Conservation (phyloP, 1,140 invertebrate species). For the Hirudo medicinalis region DNA sequence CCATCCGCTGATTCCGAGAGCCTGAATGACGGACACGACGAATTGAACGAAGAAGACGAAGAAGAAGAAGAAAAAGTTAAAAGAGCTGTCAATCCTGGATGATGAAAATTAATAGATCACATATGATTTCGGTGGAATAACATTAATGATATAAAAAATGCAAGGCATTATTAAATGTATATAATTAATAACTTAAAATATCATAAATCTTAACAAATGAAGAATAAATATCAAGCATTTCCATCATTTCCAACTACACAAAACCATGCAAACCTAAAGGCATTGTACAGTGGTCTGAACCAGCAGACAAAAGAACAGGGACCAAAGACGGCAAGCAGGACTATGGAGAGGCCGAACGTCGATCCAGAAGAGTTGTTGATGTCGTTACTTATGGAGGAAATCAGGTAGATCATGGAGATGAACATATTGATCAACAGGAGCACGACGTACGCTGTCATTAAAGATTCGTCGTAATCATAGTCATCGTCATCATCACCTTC, state of each 20-base stretch:
- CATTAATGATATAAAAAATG: too few species aligned
- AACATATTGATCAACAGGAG: slow-evolving; percentile 17
- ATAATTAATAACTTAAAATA: too few species aligned
- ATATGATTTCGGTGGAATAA: background rate
- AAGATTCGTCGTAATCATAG: background rate
- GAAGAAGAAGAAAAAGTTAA: slow-evolving; percentile 99
- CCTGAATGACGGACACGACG: slow-evolving; percentile 69
- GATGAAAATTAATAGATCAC: background rate
- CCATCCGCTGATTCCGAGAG: slow-evolving; percentile 60
- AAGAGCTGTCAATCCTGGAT: slow-evolving; percentile 68
- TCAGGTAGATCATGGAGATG: slow-evolving; percentile 5
- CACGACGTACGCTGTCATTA: background rate
- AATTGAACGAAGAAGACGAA: slow-evolving; percentile 98
- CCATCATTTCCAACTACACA: background rate
- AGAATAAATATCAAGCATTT: too few species aligned
- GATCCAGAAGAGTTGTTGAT: slow-evolving; percentile 39
- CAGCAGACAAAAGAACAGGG: slow-evolving; percentile 96
- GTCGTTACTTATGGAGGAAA: background rate
- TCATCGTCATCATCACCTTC: too few species aligned
- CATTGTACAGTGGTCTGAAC: slow-evolving; percentile 74
- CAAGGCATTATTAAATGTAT: too few species aligned
- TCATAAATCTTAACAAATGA: too few species aligned
- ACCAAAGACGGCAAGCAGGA: slow-evolving; percentile 79
- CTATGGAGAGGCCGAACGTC: slow-evolving; percentile 73
- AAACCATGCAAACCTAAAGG: slow-evolving; percentile 54